A percentile compares a stretch with the other conserved stretches of the same genome.
phyloP scores from a whole-genome alignment of 2,888 invertebrate genomes.

The Melanostoma scalare region DNA sequence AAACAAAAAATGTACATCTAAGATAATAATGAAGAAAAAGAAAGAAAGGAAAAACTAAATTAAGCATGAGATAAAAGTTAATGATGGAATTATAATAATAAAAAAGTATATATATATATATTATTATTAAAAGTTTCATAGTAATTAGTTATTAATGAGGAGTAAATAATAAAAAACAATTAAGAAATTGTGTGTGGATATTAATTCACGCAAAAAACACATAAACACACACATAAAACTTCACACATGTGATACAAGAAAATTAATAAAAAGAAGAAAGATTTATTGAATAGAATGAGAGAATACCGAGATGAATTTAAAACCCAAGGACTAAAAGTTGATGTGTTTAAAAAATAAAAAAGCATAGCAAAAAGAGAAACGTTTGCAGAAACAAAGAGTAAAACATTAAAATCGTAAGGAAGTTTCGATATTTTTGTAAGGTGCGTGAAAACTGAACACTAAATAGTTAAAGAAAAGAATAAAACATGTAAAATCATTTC shows the following conservation, averaged over 20 bases:
- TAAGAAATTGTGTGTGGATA: slow-evolving; percentile 55
- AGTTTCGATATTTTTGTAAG: slow-evolving; percentile 58
- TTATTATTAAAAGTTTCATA: slow-evolving; percentile 66
- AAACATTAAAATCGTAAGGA: slow-evolving; percentile 13
- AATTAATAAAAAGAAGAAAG: slow-evolving; percentile 34
- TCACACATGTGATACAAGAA: slow-evolving; percentile 68
- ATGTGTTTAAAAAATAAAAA: slow-evolving; percentile 42
- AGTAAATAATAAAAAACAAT: slow-evolving; percentile 19
- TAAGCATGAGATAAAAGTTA: slow-evolving; percentile 37
- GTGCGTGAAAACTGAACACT: slow-evolving; percentile 20
- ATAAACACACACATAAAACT: slow-evolving; percentile 40
- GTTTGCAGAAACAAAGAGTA: too few relatives aligned
- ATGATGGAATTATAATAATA: slow-evolving; percentile 25
- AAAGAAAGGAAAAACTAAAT: slow-evolving; percentile 42
- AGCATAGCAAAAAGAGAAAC: not conserved
- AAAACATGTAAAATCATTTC: not conserved
- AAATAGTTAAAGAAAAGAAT: slow-evolving; percentile 1
- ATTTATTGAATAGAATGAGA: slow-evolving; percentile 30
- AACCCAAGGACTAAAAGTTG: slow-evolving; percentile 19
- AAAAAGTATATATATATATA: slow-evolving; percentile 27
- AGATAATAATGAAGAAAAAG: not conserved
- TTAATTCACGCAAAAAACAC: slow-evolving; percentile 57
- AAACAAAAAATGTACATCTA: slow-evolving; percentile 58
- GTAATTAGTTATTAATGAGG: slow-evolving; percentile 63
- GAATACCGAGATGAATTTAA: slow-evolving; percentile 29